Evolutionary conservation across 2,113 vertebrate genomes (phyloP).

Genomic region (Todiramphus saurophagus): DNA sequence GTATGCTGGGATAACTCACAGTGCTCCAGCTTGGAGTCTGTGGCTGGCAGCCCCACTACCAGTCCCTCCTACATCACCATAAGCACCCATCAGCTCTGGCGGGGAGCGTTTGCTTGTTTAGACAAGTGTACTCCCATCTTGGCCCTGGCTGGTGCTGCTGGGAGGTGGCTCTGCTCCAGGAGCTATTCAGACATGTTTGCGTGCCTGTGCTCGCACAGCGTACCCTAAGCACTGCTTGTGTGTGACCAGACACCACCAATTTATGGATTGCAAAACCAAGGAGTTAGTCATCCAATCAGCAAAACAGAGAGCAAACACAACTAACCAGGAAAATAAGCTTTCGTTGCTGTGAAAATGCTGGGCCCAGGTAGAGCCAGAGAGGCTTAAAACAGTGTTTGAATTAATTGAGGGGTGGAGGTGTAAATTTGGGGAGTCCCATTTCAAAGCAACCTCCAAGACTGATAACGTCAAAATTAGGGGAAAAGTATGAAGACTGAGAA

Average conservation of each 20-base stretch:
- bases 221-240: neutral
- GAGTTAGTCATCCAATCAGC: neutral
- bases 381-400: neutral
- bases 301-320: neutral
- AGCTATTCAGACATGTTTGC: neutral
- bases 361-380: neutral
- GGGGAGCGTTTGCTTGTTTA: neutral
- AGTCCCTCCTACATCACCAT: neutral
- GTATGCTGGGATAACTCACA: neutral
- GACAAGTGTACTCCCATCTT: neutral
- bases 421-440: neutral
- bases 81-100: neutral
- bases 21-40: neutral
- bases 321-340: neutral
- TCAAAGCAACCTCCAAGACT: neutral
- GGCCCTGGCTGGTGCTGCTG: neutral
- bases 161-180: neutral
- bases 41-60: accelerated
- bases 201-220: neutral
- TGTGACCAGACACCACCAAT: neutral
- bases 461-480: neutral
- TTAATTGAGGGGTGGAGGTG: neutral
- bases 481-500: neutral
- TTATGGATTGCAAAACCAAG: neutral
- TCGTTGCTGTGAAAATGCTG: neutral